Evolutionary conservation across 2,797 vertebrate genomes (phyloP).

Genomic region (Myripristis jacobus): DNA sequence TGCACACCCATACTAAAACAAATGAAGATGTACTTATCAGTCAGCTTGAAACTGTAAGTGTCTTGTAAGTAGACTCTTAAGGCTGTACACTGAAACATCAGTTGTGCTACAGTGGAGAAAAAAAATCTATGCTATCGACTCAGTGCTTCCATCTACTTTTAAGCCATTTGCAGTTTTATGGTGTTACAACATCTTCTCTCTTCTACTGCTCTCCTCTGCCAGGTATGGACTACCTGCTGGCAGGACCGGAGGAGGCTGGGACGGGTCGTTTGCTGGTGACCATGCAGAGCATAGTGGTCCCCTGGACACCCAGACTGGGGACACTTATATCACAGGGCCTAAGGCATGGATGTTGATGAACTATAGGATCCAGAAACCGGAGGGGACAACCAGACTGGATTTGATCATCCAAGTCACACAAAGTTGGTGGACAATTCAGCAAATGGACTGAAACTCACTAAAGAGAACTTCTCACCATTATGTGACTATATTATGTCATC

Average conservation of each 20-base stretch:
- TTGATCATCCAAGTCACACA: neutral
- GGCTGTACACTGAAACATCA: no score
- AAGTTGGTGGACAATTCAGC: conserved; percentile 21
- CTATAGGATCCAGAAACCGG: neutral
- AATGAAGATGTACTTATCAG: no score
- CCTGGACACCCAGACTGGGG: conserved; percentile 87
- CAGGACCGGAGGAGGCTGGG: conserved; percentile 86
- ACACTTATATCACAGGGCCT: conserved; percentile 85
- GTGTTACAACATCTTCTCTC: neutral
- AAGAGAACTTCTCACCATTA: conserved; percentile 1
- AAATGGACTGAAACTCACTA: conserved; percentile 35
- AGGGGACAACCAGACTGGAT: neutral
- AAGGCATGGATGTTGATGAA: conserved; percentile 85
- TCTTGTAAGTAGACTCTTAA: no score
- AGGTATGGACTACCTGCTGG: conserved; percentile 91
- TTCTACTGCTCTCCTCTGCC: neutral
- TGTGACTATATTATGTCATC: neutral
- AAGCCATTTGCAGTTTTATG: no score
- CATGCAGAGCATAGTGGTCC: conserved; percentile 89
- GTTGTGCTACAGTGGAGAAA: no score
- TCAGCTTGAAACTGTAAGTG: no score
- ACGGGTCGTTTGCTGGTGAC: conserved; percentile 89
- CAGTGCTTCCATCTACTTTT: no score
- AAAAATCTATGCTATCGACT: no score
- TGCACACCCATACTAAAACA: no score